These are phyloP conservation scores for Kradibia gibbosae DNA, from an alignment of 1,140 invertebrate genomes.

Conservation along the genomic window DNA sequence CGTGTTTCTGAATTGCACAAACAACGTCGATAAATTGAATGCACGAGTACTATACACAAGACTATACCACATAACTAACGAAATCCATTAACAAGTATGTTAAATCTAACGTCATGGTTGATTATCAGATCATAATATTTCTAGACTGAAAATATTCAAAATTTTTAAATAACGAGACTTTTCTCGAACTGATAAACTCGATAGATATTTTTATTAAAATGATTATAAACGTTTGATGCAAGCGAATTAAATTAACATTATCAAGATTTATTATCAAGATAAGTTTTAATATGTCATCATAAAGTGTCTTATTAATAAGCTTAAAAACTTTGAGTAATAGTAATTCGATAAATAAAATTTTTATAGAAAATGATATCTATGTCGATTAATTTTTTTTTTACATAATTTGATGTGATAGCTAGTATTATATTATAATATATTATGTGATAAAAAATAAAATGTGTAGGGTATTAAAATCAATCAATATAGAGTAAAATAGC, in stretches of 20 bases:
- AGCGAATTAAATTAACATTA: too few species aligned
- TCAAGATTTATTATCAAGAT: too few species aligned
- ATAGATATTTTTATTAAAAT: neutral
- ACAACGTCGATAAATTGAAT: constrained; percentile 23
- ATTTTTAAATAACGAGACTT: neutral
- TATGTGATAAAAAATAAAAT: neutral
- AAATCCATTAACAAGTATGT: constrained; percentile 28
- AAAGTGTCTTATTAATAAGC: too few species aligned
- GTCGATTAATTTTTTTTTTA: neutral
- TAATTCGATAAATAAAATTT: too few species aligned
- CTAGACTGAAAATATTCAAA: neutral
- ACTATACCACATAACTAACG: constrained; percentile 29
- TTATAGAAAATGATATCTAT: neutral
- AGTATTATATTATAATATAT: neutral
- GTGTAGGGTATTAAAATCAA: constrained; percentile 5
- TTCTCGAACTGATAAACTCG: neutral
- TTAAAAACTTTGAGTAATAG: too few species aligned
- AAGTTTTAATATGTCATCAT: too few species aligned
- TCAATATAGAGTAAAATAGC: neutral
- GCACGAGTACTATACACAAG: too few species aligned
- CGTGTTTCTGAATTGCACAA: constrained; percentile 44
- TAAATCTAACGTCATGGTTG: constrained; percentile 10
- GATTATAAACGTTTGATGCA: too few species aligned
- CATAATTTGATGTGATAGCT: neutral
- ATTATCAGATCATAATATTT: neutral